Evolutionary conservation across 2,113 vertebrate species (phyloP).

Genomic region (Ibidorhyncha struthersii): DNA sequence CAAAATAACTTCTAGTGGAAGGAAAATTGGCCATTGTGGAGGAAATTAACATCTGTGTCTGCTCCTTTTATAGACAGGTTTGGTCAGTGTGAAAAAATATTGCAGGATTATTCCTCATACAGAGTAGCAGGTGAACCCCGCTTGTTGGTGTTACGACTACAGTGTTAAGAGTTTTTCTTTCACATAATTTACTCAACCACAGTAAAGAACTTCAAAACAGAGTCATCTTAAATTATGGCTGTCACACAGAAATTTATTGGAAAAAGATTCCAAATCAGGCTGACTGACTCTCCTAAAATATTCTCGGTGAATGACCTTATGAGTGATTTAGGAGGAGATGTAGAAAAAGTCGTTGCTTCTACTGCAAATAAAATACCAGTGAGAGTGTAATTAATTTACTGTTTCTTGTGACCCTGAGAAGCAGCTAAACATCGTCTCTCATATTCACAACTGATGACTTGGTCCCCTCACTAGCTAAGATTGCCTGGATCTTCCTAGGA

Average conservation of each 20-base stretch:
- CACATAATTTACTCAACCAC: not conserved
- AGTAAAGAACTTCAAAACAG: not conserved
- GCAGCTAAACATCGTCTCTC: not conserved
- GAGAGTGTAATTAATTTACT: conserved; percentile 3
- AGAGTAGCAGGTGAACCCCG: not conserved
- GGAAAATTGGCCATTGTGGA: not conserved
- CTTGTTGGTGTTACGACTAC: not conserved
- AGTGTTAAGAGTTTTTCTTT: not conserved
- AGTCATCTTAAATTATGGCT: not conserved
- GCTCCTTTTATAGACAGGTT: not conserved
- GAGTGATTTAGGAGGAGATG: not conserved
- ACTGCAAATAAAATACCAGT: not conserved
- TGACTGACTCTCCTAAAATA: not conserved
- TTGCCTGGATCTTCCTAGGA: not conserved
- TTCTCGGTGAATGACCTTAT: not conserved
- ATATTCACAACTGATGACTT: not conserved
- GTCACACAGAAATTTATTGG: not conserved
- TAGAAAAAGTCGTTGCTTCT: not conserved
- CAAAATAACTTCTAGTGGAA: not conserved
- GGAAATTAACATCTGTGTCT: not conserved
- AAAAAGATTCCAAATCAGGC: not conserved
- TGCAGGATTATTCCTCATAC: not conserved
- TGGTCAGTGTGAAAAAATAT: not conserved
- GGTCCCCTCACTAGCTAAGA: not conserved
- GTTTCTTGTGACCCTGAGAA: not conserved